Percentiles rank a stretch among this genome's conserved stretches.
phyloP scores from a whole-genome alignment of 2,113 vertebrate genomes.

The Hemichromis elongatus region DNA sequence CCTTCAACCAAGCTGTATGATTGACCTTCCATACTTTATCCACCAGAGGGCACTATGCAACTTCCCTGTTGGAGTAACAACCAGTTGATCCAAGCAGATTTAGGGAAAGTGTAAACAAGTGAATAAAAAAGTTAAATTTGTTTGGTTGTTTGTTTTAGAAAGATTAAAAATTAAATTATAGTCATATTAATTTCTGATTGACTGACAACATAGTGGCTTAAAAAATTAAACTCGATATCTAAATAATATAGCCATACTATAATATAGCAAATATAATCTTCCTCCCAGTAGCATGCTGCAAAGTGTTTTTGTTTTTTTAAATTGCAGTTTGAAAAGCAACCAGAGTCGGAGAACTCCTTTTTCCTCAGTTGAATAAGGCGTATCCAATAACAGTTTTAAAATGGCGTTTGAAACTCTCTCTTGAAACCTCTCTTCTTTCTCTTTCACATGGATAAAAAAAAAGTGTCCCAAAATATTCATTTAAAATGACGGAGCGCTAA shows the following conservation, averaged over 20 bases:
- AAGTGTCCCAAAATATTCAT: not conserved
- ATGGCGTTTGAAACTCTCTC: not conserved
- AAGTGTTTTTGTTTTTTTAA: not conserved
- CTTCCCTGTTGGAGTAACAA: not conserved
- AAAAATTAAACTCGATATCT: not conserved
- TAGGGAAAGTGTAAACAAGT: not conserved
- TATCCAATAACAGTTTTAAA: not conserved
- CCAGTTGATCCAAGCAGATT: not conserved
- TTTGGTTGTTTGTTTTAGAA: not conserved
- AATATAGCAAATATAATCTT: not conserved
- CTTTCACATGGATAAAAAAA: not conserved
- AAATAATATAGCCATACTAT: not conserved
- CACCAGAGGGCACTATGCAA: not conserved
- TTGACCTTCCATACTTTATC: not conserved
- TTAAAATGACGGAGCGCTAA: not conserved
- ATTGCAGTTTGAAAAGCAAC: not conserved
- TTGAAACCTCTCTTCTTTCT: not conserved
- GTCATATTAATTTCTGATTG: not conserved
- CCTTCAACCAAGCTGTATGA: fast-evolving
- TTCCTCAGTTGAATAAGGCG: not conserved
- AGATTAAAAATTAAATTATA: not conserved
- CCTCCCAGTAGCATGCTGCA: not conserved
- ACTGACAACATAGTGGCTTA: not conserved
- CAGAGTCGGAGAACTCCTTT: not conserved
- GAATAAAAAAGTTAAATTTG: fast-evolving